phyloP scores from a whole-genome alignment of 2,888 invertebrate species.

The Capitulum mitella region DNA sequence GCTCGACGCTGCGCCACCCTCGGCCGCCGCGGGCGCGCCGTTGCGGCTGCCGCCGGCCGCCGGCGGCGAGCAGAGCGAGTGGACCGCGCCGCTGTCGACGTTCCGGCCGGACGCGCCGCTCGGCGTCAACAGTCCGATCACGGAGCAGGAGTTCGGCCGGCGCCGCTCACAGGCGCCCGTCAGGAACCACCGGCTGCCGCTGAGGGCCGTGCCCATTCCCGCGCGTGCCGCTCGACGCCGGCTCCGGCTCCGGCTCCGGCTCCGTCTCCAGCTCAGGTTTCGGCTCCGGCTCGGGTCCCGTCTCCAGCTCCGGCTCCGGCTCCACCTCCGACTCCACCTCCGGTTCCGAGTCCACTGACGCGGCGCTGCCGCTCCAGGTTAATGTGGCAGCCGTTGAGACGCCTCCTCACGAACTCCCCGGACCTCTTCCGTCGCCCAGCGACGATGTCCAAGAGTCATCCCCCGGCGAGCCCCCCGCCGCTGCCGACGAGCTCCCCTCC shows the following conservation, averaged over 20 bases:
- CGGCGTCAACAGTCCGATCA: background rate
- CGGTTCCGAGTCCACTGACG: conserved; percentile 37
- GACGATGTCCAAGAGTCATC: too few species aligned
- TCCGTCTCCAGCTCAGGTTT: too few species aligned
- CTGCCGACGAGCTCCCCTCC: conserved; percentile 27
- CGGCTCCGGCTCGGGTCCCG: too few species aligned
- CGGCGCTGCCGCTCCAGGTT: conserved; percentile 19
- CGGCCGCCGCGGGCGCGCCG: conserved; percentile 48
- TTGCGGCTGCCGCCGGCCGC: conserved; percentile 48
- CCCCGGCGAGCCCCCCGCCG: conserved; percentile 28
- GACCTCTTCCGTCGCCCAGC: too few species aligned
- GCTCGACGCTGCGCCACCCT: too few species aligned
- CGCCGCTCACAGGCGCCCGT: conserved; percentile 26
- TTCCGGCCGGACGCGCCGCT: conserved; percentile 38
- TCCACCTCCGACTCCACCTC: too few species aligned
- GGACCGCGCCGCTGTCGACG: conserved; percentile 27
- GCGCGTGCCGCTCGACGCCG: background rate
- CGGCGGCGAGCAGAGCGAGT: too few species aligned
- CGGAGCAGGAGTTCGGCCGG: conserved; percentile 37
- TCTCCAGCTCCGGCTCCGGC: too few species aligned
- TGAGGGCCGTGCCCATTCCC: background rate
- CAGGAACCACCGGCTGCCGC: background rate
- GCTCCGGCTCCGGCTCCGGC: background rate
- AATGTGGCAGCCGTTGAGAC: too few species aligned
- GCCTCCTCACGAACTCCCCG: too few species aligned